These are phyloP conservation scores for Bombus pascuorum DNA, from an alignment of 1,140 invertebrate genomes.

Conservation along the genomic window DNA sequence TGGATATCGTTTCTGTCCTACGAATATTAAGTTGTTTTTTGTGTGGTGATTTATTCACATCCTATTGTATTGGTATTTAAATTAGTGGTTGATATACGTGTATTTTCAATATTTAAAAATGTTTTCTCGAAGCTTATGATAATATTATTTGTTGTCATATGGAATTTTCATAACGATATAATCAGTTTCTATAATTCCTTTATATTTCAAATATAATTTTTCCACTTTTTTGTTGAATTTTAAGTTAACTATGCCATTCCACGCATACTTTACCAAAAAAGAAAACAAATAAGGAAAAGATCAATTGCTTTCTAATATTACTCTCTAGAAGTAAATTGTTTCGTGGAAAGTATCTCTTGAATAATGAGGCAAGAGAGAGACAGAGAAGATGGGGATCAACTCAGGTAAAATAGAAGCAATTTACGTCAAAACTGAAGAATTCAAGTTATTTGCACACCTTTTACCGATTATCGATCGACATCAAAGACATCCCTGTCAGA, in stretches of 20 bases:
- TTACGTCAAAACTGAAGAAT: neutral
- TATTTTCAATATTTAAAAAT: neutral
- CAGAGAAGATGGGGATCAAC: neutral
- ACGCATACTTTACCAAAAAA: neutral
- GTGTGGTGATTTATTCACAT: neutral
- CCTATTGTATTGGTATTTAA: neutral
- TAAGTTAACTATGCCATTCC: neutral
- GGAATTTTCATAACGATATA: neutral
- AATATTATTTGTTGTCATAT: too few species aligned
- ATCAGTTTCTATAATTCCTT: neutral
- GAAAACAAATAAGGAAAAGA: neutral
- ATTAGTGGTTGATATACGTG: neutral
- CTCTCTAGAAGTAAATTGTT: constrained; percentile 6
- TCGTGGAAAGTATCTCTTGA: constrained; percentile 3
- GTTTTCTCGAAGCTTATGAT: neutral
- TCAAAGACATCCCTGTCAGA: neutral
- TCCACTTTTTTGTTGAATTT: neutral
- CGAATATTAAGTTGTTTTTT: neutral
- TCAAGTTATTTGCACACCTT: neutral
- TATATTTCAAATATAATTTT: neutral
- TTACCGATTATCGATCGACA: constrained; percentile 49
- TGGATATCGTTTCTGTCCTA: neutral
- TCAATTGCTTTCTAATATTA: neutral
- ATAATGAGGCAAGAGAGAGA: neutral
- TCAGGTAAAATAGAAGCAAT: neutral